Evolutionary conservation across 2,888 invertebrate genomes (phyloP).

Genomic region (Diplolepis rosae): DNA sequence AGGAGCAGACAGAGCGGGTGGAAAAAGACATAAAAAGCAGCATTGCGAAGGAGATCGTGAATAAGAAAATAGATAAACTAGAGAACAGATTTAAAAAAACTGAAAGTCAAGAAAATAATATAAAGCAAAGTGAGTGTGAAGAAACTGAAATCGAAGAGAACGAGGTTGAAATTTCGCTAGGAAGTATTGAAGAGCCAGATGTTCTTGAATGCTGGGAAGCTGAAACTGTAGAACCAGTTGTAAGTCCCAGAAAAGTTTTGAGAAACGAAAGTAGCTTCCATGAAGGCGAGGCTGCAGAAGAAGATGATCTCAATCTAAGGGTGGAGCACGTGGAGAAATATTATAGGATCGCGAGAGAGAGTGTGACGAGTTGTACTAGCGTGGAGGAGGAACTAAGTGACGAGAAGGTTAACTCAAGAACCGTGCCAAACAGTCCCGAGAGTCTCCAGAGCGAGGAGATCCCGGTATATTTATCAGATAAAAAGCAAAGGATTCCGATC

Average conservation of each 20-base stretch:
- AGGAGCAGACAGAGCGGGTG: not conserved
- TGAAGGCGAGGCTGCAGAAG: constrained; percentile 46
- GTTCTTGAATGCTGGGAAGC: constrained; percentile 75
- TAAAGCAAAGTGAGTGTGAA: too few species aligned
- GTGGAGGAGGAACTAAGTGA: constrained; percentile 49
- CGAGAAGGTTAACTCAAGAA: constrained; percentile 39
- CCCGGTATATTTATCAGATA: constrained; percentile 54
- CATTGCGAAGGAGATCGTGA: not conserved
- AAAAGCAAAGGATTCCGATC: constrained; percentile 55
- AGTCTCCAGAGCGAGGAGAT: constrained; percentile 55
- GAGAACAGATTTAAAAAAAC: too few species aligned
- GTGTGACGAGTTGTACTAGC: constrained; percentile 53
- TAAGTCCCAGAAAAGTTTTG: constrained; percentile 54
- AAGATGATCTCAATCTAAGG: constrained; percentile 43
- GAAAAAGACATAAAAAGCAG: constrained; percentile 32
- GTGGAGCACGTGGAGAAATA: constrained; percentile 66
- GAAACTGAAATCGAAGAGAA: constrained; percentile 32
- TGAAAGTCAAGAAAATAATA: too few species aligned
- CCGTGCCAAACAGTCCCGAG: constrained; percentile 58
- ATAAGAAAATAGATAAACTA: constrained; percentile 38
- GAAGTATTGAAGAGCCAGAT: constrained; percentile 72
- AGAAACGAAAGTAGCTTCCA: constrained; percentile 53
- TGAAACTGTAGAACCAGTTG: constrained; percentile 65
- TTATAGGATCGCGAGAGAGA: constrained; percentile 64
- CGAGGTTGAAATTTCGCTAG: constrained; percentile 51